These are phyloP conservation scores for Eilema depressum DNA, from an alignment of 2,888 invertebrate genomes.

Conservation along the genomic window DNA sequence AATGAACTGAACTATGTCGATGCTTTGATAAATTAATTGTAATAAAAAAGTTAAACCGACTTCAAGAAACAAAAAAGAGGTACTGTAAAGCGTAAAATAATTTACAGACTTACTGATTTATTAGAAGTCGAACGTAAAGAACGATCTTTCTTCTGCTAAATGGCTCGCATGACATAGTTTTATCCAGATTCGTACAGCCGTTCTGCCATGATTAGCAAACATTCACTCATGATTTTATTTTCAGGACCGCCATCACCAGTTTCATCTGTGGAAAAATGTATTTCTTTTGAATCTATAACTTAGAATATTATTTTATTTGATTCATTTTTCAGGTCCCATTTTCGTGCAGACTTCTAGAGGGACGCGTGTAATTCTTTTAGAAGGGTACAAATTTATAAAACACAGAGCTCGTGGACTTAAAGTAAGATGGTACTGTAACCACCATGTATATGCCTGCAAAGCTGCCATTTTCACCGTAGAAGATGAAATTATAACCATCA, in stretches of 20 bases:
- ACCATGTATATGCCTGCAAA: slow-evolving; percentile 42
- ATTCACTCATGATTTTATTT: background rate
- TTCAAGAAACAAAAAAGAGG: too few species aligned
- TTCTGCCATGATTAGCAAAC: background rate
- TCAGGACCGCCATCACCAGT: too few species aligned
- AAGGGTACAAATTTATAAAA: slow-evolving; percentile 34
- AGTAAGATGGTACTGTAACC: slow-evolving; percentile 30
- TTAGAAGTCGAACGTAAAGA: too few species aligned
- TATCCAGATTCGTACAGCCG: background rate
- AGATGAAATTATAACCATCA: slow-evolving; percentile 38
- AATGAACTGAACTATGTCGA: too few species aligned
- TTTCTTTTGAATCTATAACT: background rate
- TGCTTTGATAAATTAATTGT: too few species aligned
- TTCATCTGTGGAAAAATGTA: background rate
- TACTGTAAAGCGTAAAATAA: too few species aligned
- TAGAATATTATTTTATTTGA: background rate
- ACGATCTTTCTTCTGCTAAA: background rate
- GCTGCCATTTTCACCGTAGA: slow-evolving; percentile 54
- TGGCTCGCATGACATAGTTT: background rate
- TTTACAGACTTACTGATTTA: too few species aligned
- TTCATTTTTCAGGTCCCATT: slow-evolving; percentile 16
- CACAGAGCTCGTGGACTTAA: slow-evolving; percentile 23
- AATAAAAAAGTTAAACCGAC: too few species aligned
- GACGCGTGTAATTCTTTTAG: slow-evolving; percentile 22
- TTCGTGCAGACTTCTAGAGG: slow-evolving; percentile 26